Base-by-base conservation (phyloP, 1,140 invertebrate species). In the Homarus americanus region DNA sequence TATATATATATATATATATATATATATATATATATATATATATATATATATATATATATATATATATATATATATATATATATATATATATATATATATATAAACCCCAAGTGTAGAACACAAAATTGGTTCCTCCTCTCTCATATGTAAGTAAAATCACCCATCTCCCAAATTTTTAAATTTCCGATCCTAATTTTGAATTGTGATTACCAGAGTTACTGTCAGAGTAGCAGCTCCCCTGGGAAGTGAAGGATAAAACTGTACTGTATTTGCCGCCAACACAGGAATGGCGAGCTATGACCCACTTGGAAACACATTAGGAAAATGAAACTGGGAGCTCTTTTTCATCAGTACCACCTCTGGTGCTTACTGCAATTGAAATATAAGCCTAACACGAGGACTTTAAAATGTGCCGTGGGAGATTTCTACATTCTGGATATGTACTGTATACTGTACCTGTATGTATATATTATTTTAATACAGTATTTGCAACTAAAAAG, bases 81-180 rank as follows among this genome's bases (percentile, higher is more conserved):
- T 73, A 20, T 32, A 73, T 63, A 63, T 32, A 73, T 73, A 73
- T 73, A 20, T 73, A 73, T 80, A 80, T 80, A 80, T 80, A 41
- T 49, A 80, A 32, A 12, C 72, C 28, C 72, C 15, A 20, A 75
- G 10, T 63, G 53, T 10, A 24, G 53, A 10, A 10, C 12, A 63
- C 10, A 63, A 12, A 63, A 24, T 24, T 24, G 53, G 12, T 10
- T 24, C 12, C 53, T 24, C 10, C 24, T 12, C 12, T 24, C 53
- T 10, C 10, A 63, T 12, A 63, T 63, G 53, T 24, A 63, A 12
- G 24, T 63, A 63, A 12, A 63, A 12, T 12, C 24, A 63, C 24
- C 10, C 24, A 63, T 63, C 10, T 63, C n/a, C n/a, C n/a, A 63
- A 12, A 63, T 63, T 12, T 63, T 12, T 63, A 63, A 12, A 63